Percentiles rank a stretch among this genome's conserved stretches.
Conservation (phyloP, 2,888 invertebrate species). For the Cacoxenus indagator region DNA sequence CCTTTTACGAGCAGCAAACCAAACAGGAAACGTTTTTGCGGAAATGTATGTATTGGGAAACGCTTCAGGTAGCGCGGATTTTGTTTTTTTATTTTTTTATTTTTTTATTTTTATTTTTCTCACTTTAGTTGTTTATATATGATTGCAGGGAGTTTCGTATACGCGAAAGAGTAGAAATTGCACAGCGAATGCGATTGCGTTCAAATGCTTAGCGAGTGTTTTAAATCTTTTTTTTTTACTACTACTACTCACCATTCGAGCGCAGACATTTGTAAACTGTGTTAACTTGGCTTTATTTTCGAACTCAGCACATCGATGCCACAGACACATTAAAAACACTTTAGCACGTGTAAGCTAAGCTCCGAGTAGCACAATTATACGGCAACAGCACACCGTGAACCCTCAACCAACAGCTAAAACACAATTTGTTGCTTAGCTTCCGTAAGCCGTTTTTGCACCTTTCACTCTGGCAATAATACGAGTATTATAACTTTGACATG, state of each 20-base stretch:
- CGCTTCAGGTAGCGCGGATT: neutral
- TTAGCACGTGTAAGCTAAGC: conserved; percentile 13
- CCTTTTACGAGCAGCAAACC: neutral
- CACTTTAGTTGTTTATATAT: conserved; percentile 29
- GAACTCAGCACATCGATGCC: neutral
- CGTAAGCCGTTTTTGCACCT: neutral
- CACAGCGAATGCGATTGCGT: conserved; percentile 49
- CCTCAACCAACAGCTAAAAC: conserved; percentile 22
- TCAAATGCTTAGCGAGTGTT: conserved; percentile 62
- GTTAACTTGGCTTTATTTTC: neutral
- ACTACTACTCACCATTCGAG: neutral
- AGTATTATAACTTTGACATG: no score
- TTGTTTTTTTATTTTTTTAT: neutral
- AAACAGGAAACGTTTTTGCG: conserved; percentile 3
- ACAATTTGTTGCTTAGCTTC: conserved; percentile 50
- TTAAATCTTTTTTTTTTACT: conserved; percentile 57
- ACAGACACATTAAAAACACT: neutral
- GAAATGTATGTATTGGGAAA: neutral
- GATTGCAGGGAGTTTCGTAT: conserved; percentile 55
- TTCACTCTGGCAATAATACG: neutral
- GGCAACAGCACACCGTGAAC: neutral
- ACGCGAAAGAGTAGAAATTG: conserved; percentile 39
- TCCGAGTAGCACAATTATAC: conserved; percentile 17
- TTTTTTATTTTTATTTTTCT: neutral
- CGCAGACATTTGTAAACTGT: neutral